These are phyloP conservation scores for Caenorhabditis japonica DNA, from an alignment of 2,888 invertebrate genomes.

Conservation along the genomic window DNA sequence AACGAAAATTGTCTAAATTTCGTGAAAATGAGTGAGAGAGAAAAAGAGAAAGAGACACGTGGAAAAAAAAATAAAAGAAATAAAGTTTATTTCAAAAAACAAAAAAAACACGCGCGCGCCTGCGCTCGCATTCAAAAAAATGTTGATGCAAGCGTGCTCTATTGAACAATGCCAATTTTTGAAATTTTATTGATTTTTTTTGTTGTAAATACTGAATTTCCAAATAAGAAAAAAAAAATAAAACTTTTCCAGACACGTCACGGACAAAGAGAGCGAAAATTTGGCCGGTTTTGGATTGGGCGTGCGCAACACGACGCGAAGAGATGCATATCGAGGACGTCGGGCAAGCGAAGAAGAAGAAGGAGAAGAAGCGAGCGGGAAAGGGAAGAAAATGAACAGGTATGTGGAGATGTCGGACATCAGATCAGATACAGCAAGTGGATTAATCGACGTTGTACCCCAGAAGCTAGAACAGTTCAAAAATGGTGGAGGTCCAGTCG, in stretches of 20 bases:
- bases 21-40: neutral
- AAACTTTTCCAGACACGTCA: neutral
- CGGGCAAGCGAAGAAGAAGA: neutral
- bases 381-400: slow-evolving; percentile 6
- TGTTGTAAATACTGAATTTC: no score
- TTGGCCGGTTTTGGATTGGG: slow-evolving; percentile 34
- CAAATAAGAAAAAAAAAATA: neutral
- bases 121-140: neutral
- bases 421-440: no score
- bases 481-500: no score
- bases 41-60: no score
- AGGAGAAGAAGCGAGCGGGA: neutral
- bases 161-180: neutral
- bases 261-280: slow-evolving; percentile 9
- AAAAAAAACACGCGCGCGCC: neutral
- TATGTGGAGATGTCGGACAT: no score
- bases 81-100: no score
- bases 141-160: slow-evolving; percentile 19
- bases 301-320: slow-evolving; percentile 14
- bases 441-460: no score
- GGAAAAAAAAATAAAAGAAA: neutral
- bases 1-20: slow-evolving; percentile 1
- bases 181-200: neutral
- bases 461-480: no score
- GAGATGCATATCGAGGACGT: slow-evolving; percentile 36